These are phyloP conservation scores for Plutella xylostella DNA, from an alignment of 2,888 invertebrate genomes.

Conservation along the genomic window DNA sequence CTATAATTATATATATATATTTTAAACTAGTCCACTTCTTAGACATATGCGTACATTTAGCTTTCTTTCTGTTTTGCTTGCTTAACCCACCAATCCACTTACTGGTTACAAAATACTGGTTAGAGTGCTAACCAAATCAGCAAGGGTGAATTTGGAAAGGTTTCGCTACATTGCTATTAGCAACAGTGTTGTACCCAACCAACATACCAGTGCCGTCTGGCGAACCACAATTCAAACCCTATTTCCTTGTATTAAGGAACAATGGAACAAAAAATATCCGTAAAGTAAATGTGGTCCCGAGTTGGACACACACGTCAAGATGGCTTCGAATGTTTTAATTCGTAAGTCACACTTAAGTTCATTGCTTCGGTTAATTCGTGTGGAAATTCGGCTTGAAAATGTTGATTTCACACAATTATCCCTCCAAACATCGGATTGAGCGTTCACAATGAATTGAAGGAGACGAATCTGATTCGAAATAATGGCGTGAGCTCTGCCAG, in stretches of 20 bases:
- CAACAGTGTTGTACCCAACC: constrained; percentile 7
- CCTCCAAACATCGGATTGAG: too few relatives aligned
- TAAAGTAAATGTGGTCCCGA: neutral
- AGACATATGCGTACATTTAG: too few relatives aligned
- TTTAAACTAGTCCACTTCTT: too few relatives aligned
- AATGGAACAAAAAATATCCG: neutral
- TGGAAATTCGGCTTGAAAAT: constrained; percentile 7
- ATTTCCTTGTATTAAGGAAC: neutral
- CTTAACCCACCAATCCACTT: too few relatives aligned
- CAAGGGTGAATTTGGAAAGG: constrained; percentile 13
- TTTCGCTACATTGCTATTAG: constrained; percentile 13
- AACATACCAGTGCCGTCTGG: neutral
- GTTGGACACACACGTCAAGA: constrained; percentile 5
- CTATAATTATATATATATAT: too few relatives aligned
- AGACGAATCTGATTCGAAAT: too few relatives aligned
- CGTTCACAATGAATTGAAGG: too few relatives aligned
- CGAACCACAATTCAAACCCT: neutral
- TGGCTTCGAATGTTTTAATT: constrained; percentile 5
- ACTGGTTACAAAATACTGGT: too few relatives aligned
- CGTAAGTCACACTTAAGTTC: constrained; percentile 4
- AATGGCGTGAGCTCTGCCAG: too few relatives aligned
- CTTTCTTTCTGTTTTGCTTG: too few relatives aligned
- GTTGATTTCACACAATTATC: constrained; percentile 3
- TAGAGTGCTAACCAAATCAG: constrained; percentile 10
- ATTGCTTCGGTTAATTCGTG: constrained; percentile 4